Evolutionary conservation across 2,888 invertebrate genomes (phyloP).

Genomic region (Teleogryllus oceanicus): DNA sequence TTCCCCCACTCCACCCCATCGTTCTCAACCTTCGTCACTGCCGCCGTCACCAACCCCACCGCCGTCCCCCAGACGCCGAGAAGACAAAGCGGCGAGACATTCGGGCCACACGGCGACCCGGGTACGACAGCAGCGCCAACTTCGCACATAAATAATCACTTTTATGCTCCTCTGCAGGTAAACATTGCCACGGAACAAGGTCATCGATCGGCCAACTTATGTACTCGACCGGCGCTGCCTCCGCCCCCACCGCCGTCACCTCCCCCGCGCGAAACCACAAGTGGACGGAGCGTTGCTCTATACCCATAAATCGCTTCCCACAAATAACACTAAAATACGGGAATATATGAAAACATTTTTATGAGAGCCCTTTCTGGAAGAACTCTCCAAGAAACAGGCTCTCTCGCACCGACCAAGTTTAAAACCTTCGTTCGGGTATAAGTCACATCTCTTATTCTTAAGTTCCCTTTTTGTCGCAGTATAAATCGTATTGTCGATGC

Average conservation of each 20-base stretch:
- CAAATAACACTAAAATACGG: constrained; percentile 5
- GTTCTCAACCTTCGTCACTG: no score
- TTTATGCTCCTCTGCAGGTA: background rate
- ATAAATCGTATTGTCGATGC: constrained; percentile 18
- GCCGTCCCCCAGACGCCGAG: background rate
- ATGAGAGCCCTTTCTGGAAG: background rate
- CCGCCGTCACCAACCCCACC: no score
- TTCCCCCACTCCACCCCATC: no score
- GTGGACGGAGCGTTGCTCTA: background rate
- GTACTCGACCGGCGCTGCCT: background rate
- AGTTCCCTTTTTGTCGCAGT: constrained; percentile 9
- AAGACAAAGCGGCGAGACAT: background rate
- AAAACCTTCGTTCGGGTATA: background rate
- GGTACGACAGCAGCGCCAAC: background rate
- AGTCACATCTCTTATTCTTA: constrained; percentile 9
- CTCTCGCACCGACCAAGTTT: background rate
- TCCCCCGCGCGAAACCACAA: background rate
- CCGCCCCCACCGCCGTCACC: background rate
- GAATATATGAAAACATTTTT: constrained; percentile 18
- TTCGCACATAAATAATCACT: background rate
- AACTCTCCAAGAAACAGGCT: background rate
- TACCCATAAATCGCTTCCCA: background rate
- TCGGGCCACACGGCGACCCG: no score
- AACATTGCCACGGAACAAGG: background rate
- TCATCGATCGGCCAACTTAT: no score